Evolutionary conservation across 2,888 invertebrate genomes (phyloP), one percentile per base, ranked within the genome.

Genomic region (Pollenia griseotomentosa): DNA sequence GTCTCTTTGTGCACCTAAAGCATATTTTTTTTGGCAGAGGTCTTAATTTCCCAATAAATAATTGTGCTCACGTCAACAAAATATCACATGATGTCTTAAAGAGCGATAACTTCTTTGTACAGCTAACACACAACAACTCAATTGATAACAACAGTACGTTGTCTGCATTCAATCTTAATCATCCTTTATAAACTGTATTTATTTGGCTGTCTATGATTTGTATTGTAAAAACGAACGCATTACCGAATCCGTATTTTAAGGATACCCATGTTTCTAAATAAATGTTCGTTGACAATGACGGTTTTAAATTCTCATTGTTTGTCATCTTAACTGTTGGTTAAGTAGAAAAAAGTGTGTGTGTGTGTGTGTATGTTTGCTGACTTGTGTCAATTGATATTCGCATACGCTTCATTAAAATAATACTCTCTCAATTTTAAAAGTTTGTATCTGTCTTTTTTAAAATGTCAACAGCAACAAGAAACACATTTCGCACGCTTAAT

Each of bases 321-420:
- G 79, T 55, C 59, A 74, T 66, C 79, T 74, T 46, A 68, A 66
- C 19, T 40, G 40, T 77, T 77, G 40, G 9, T 75, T 88, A 6
- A 42, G 0, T 33, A 83, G 88, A 12, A 11, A n/a, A n/a, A n/a
- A n/a, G n/a, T n/a, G n/a, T n/a, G n/a, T n/a, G 79, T 87, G 23
- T 23, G 23, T 23, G 48, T 82, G 78, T 82, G 63, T 75, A 85
- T 46, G n/a, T 46, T 42, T 65, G 33, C 33, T 66, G 63, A 23
- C 48, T 77, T 42, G 77, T 88, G 91, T 91, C 92, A 89, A 89
- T 90, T 91, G 89, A 88, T 89, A 90, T 90, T 90, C 90, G 90
- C 89, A 88, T 89, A 92, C 92, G 92, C 91, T 92, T 92, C 92
- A 92, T 92, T 92, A 91, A 90, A 92, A 91, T 90, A 91, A 92